Conservation (phyloP, 1,140 invertebrate species). For the Lucilia sericata region DNA sequence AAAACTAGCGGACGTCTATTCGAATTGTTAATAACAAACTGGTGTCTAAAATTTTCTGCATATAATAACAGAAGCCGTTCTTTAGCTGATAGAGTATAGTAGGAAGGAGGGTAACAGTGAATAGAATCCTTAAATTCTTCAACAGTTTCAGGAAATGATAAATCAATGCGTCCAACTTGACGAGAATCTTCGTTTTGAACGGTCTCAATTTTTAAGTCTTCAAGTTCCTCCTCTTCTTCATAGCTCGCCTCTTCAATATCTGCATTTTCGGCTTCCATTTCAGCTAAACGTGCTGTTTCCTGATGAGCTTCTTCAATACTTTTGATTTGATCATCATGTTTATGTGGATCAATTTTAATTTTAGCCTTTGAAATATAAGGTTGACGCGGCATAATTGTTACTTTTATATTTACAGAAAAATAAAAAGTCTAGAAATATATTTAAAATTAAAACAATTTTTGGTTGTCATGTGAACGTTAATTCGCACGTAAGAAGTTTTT, state of each 20-base stretch:
- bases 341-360: slow-evolving; percentile 44
- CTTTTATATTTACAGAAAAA: background rate
- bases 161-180: slow-evolving; percentile 58
- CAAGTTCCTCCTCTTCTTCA: slow-evolving; percentile 40
- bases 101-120: slow-evolving; percentile 75
- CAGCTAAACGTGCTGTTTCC: background rate
- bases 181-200: slow-evolving; percentile 25
- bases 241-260: slow-evolving; percentile 47
- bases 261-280: background rate
- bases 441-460: background rate
- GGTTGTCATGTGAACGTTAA: background rate
- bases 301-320: slow-evolving; percentile 21
- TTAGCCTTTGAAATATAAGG: slow-evolving; percentile 9
- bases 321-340: slow-evolving; percentile 43
- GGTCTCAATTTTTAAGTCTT: slow-evolving; percentile 54
- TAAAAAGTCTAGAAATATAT: background rate
- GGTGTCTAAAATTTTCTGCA: slow-evolving; percentile 86
- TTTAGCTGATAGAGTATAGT: slow-evolving; percentile 79
- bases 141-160: slow-evolving; percentile 60
- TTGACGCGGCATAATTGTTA: slow-evolving; percentile 49
- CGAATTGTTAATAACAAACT: slow-evolving; percentile 75
- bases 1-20: slow-evolving; percentile 80
- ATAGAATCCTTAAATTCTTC: slow-evolving; percentile 54
- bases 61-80: slow-evolving; percentile 82
- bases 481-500: background rate